Evolutionary conservation across 2,888 invertebrate genomes (phyloP).

Genomic region (Acronicta leporina): DNA sequence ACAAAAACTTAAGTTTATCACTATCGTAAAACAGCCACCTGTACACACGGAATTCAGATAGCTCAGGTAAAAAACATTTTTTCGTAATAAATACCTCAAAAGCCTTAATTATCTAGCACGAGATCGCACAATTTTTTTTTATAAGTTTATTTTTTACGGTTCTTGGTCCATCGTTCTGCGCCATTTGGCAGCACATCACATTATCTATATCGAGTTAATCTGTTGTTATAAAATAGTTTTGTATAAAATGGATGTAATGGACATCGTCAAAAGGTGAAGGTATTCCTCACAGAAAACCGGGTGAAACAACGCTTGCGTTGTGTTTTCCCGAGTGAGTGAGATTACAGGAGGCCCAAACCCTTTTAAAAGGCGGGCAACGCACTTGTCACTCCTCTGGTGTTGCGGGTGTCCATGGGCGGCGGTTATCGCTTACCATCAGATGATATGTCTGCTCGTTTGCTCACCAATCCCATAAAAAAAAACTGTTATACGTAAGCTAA

Average conservation of each 20-base stretch:
- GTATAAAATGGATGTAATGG: constrained; percentile 29
- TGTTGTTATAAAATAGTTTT: constrained; percentile 37
- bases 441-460: too few relatives aligned
- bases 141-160: constrained; percentile 71
- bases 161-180: constrained; percentile 70
- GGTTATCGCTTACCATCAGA: too few relatives aligned
- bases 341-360: too few relatives aligned
- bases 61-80: constrained; percentile 84
- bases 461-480: too few relatives aligned
- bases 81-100: constrained; percentile 78
- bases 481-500: too few relatives aligned
- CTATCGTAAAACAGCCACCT: constrained; percentile 40
- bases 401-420: too few relatives aligned
- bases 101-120: constrained; percentile 86
- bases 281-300: too few relatives aligned
- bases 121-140: constrained; percentile 74
- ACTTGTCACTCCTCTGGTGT: too few relatives aligned
- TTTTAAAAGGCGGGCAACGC: too few relatives aligned
- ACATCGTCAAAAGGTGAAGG: neutral
- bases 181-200: constrained; percentile 76
- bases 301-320: too few relatives aligned
- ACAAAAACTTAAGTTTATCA: constrained; percentile 7
- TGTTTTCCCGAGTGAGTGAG: too few relatives aligned
- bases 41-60: constrained; percentile 61
- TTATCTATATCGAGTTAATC: constrained; percentile 58